Evolutionary conservation across 2,113 vertebrate genomes (phyloP).

Genomic region (Prochilodus magdalenae): DNA sequence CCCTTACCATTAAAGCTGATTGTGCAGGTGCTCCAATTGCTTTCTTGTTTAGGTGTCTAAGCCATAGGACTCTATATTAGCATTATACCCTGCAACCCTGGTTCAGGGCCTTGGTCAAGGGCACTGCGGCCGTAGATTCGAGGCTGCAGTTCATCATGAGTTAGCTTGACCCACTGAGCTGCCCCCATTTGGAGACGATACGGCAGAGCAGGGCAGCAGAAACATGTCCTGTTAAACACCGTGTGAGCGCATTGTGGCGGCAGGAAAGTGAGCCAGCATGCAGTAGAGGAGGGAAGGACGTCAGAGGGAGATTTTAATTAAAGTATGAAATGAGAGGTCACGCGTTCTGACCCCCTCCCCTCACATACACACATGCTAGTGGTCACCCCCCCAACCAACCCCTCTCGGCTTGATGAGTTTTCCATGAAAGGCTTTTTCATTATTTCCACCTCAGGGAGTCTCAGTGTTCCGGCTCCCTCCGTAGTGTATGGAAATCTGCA

Average conservation of each 20-base stretch:
- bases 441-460: conserved; percentile 83
- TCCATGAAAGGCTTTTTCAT: conserved; percentile 84
- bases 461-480: conserved; percentile 69
- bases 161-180: conserved; percentile 26
- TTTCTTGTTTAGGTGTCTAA: not conserved
- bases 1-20: not conserved
- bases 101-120: conserved; percentile 14
- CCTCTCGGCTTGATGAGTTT: conserved; percentile 82
- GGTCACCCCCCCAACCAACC: conserved; percentile 68
- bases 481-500: conserved; percentile 63
- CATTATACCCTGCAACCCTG: not conserved
- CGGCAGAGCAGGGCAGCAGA: conserved; percentile 55
- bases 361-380: conserved; percentile 52
- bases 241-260: conserved; percentile 43
- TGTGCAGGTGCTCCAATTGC: not conserved
- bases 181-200: not conserved
- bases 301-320: conserved; percentile 86
- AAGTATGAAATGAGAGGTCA: conserved; percentile 84
- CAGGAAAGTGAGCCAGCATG: conserved; percentile 61
- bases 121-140: not conserved
- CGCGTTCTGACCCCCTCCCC: conserved; percentile 74
- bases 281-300: conserved; percentile 79
- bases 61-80: not conserved
- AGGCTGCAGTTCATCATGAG: conserved; percentile 19
- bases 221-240: conserved; percentile 51